Base-by-base conservation (phyloP, 2,797 vertebrate genomes). In the Spinus olivaceus region DNA sequence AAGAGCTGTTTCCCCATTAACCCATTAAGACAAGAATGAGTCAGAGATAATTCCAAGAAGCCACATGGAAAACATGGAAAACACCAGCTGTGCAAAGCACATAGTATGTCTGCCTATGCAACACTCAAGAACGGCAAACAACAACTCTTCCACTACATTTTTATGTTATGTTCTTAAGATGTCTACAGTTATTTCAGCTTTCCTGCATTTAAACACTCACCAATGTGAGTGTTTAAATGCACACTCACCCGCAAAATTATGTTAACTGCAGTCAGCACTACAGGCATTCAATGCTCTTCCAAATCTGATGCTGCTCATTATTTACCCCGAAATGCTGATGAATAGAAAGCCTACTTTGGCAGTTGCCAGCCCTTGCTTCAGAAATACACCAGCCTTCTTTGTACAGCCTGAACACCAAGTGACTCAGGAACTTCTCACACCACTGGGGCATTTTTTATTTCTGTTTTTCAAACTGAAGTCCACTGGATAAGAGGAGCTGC, bases 31-130 rank as follows among this genome's bases (percentile, higher is more conserved):
- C 21, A 70, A 81, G 70, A 87, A 65, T 8, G 21, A 72, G 13
- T 6, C 0, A 1, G 47, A 86, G 28, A 25, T 8, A 49, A 57
- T 22, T 33, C 20, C 51, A 83, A 46, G 30, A 49, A 87, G 28
- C 35, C 27, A 50, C 18, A n/a, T 0, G 4, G 32, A 47, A 72
- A 66, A 66, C 22, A 54, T 0, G 2, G 32, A 33, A n/a, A 47
- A 78, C 0, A 0, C 6, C 46, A 78, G 11, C 6, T 54, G 14
- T 3, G 4, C 9, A 3, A 78, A 84, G 27, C 47, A 76, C 2
- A 0, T 1, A 32, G 8, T 22, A 27, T 1, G 1, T 30, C 35
- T 46, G 30, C 28, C n/a, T 11, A 41, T 28, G 24, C 13, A 61
- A 44, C 17, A 57, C 32, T 23, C 77, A 28, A 25, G 5, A 69